Conservation (phyloP, 2,888 invertebrate genomes). For the Lepetodrilus schrolli region DNA sequence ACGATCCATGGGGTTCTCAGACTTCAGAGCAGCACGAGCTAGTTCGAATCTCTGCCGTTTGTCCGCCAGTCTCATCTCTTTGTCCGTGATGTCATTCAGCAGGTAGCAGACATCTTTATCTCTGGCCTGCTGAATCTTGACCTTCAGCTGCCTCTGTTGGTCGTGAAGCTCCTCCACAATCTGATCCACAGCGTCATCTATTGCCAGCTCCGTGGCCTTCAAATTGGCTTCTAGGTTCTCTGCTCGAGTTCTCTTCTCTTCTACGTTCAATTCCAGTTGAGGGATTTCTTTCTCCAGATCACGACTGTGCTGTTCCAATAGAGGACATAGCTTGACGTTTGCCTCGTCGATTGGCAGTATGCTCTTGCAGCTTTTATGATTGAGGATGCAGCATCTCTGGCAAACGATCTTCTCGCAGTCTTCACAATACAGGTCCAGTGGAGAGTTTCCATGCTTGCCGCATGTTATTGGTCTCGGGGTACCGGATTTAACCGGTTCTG, state of each 20-base stretch:
- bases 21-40: not conserved
- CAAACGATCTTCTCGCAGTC: not conserved
- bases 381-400: not conserved
- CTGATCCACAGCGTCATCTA: not conserved
- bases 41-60: not conserved
- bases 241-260: no score
- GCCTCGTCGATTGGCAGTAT: not conserved
- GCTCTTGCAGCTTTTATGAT: not conserved
- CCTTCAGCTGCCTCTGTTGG: not conserved
- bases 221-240: not conserved
- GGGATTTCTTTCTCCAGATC: not conserved
- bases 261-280: not conserved
- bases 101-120: not conserved
- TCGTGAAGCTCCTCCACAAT: not conserved
- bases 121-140: not conserved
- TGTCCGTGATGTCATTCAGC: not conserved
- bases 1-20: not conserved
- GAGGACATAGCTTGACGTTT: not conserved
- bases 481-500: not conserved
- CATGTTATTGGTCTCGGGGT: not conserved
- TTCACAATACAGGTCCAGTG: not conserved
- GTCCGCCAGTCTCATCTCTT: not conserved
- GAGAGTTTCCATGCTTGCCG: not conserved
- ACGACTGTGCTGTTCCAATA: not conserved
- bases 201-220: not conserved